A percentile compares a stretch with the other conserved stretches of the same genome.
Evolutionary conservation across 2,797 vertebrate species (phyloP).

Genomic region (Capromys pilorides): DNA sequence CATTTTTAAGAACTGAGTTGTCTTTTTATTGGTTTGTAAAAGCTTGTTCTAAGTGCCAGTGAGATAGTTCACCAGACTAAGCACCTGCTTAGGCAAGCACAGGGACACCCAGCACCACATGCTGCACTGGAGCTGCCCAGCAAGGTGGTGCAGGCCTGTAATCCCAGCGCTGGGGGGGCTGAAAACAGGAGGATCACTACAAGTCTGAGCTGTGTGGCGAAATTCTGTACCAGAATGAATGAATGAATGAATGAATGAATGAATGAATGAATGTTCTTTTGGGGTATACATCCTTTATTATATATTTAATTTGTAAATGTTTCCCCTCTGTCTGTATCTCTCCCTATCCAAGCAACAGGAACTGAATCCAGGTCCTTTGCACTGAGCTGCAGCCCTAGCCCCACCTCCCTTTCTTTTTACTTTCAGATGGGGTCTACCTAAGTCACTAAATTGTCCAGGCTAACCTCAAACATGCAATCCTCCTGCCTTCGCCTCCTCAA

Average conservation of each 20-base stretch:
- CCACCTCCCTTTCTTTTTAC: not conserved
- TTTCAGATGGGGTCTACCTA: not conserved
- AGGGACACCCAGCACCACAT: no score
- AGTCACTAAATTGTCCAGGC: not conserved
- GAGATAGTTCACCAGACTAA: no score
- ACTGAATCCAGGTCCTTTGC: not conserved
- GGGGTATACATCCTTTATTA: conserved; percentile 7
- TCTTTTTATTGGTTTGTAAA: not conserved
- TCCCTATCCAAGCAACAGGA: not conserved
- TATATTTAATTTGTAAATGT: not conserved
- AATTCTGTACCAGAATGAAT: no score
- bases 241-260: no score
- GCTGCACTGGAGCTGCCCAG: no score
- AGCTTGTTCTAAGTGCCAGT: not conserved
- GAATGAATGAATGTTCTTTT: not conserved
- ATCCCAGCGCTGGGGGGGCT: no score
- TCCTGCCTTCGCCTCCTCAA: not conserved
- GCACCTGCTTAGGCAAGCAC: no score
- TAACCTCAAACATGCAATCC: not conserved
- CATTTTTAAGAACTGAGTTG: not conserved
- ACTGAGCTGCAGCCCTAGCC: not conserved
- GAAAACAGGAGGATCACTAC: no score
- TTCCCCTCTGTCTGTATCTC: not conserved
- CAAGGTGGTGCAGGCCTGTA: no score
- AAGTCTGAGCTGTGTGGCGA: no score